Percentiles rank a stretch among this genome's conserved stretches.
These are phyloP conservation scores for Hemichromis elongatus DNA, from an alignment of 2,113 vertebrate genomes.

Conservation along the genomic window DNA sequence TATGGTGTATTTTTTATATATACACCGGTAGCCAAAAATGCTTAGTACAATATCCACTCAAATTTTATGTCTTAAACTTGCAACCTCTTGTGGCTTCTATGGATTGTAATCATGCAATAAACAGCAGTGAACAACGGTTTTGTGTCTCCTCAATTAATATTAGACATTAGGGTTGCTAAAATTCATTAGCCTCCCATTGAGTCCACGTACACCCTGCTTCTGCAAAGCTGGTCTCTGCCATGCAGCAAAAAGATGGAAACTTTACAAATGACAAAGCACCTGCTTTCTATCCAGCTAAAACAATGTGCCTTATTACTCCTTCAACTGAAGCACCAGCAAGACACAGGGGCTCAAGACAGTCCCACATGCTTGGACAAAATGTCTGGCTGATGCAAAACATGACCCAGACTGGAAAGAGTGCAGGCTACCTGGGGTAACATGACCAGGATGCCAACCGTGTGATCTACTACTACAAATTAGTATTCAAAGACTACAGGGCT, in stretches of 20 bases:
- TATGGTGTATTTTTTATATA: too few relatives aligned
- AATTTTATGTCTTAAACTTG: not conserved
- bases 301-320: not conserved
- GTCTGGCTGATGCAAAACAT: conserved; percentile 5
- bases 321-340: not conserved
- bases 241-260: not conserved
- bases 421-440: not conserved
- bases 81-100: not conserved
- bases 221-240: not conserved
- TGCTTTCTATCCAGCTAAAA: not conserved
- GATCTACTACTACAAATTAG: not conserved
- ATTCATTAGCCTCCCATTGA: not conserved
- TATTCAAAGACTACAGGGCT: not conserved
- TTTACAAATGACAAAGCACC: not conserved
- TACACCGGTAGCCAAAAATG: too few relatives aligned
- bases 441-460: not conserved
- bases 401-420: conserved; percentile 6
- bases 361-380: not conserved
- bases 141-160: not conserved
- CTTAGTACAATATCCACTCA: not conserved
- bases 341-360: not conserved
- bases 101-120: not conserved
- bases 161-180: not conserved
- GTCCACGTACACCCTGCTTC: not conserved
- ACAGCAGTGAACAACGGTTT: not conserved